These are phyloP conservation scores for Napeogenes sylphis DNA, from an alignment of 2,888 invertebrate species.

Conservation along the genomic window DNA sequence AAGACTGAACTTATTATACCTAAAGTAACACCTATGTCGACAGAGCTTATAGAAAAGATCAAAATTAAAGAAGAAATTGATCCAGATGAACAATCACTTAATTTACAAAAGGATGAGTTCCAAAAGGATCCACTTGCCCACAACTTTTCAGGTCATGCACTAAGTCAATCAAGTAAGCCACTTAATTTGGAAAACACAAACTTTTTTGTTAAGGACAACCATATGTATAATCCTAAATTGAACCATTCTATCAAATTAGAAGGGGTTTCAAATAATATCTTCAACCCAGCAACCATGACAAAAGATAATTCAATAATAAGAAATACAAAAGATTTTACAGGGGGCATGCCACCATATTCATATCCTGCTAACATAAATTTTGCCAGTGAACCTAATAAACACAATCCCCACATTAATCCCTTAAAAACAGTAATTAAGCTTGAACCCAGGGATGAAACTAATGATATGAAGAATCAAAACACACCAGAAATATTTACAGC, in stretches of 20 bases:
- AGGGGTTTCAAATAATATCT: conserved; percentile 62
- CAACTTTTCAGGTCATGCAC: conserved; percentile 59
- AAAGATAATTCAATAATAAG: conserved; percentile 68
- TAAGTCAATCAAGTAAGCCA: conserved; percentile 62
- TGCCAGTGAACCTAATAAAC: conserved; percentile 64
- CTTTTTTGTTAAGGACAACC: conserved; percentile 70
- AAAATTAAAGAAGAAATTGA: conserved; percentile 75
- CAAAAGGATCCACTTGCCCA: conserved; percentile 70
- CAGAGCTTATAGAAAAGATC: conserved; percentile 69
- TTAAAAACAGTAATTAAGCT: conserved; percentile 73
- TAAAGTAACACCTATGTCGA: conserved; percentile 76
- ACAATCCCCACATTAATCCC: conserved; percentile 66
- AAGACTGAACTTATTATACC: conserved; percentile 81
- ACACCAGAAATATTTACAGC: conserved; percentile 74
- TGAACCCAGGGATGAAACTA: conserved; percentile 71
- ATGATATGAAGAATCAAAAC: conserved; percentile 68
- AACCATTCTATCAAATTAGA: conserved; percentile 69
- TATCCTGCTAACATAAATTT: conserved; percentile 65
- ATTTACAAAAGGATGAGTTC: conserved; percentile 68
- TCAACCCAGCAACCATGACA: conserved; percentile 65
- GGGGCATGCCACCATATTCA: conserved; percentile 61
- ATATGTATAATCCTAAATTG: conserved; percentile 67
- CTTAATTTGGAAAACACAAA: conserved; percentile 70
- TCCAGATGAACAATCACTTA: conserved; percentile 62
- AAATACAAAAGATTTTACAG: conserved; percentile 64